Evolutionary conservation across 2,797 vertebrate genomes (phyloP), one percentile per base, ranked within the genome.

Genomic region (Pseudomugil gertrudae): DNA sequence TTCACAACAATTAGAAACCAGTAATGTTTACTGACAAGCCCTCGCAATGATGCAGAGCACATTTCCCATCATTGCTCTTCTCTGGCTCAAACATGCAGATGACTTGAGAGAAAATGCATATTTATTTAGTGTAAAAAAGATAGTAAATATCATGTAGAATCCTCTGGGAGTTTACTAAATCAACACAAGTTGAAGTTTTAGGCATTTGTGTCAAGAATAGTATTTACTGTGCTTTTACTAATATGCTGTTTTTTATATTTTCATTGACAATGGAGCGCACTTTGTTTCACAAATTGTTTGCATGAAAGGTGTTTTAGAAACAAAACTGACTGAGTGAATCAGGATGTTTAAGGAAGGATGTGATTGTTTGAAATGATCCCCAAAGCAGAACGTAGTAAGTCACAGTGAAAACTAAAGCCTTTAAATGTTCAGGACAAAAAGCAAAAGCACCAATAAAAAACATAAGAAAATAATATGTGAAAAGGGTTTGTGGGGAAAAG

Each of bases 41-140:
- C 63, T 73, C 76, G 66, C 79, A 67, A 68, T 69, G 57, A 72
- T 64, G 75, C 71, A 73, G 74, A 64, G 75, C 72, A 72, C n/a
- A 61, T 71, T 80, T 75, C 47, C 60, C 70, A 71, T 54, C 65
- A 24, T 40, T 66, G 59, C 60, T 72, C 73, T 78, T 47, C 83
- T 76, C 52, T 66, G 57, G 56, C 66, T 86, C 52, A 85, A 78
- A 88, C 79, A 83, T 87, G 77, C 78, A 79, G 72, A 85, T 80
- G 75, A 74, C 51, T 76, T 69, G 65, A 76, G 68, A 64, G 40
- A 50, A 66, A 81, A 82, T 69, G 71, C 68, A 40, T 69, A 72
- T 80, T 74, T 84, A 74, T 79, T 85, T 62, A 43, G 30, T 63
- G 47, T 5, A 56, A 54, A 33, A 68, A 54, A 71, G 63, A 70